Conservation (phyloP, 2,797 vertebrate genomes). For the Sebastiscus tertius region DNA sequence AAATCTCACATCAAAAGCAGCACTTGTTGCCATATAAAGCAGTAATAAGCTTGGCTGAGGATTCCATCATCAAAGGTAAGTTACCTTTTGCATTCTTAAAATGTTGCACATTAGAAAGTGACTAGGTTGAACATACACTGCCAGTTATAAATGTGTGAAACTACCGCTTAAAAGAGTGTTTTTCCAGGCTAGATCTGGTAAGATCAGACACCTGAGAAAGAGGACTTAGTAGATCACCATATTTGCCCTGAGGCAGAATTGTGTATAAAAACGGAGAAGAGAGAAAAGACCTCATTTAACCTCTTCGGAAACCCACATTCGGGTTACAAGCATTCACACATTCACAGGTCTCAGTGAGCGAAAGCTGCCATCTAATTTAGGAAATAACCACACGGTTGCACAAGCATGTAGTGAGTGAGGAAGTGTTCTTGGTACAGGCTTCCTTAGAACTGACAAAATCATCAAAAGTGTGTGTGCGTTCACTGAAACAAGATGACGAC, state of each 20-base stretch:
- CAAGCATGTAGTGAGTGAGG: conserved; percentile 21
- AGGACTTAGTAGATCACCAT: background rate
- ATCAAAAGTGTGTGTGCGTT: conserved; percentile 1
- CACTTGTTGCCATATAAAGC: background rate
- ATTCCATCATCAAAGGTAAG: background rate
- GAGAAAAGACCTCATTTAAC: conserved; percentile 31
- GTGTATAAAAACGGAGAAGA: background rate
- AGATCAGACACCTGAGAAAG: background rate
- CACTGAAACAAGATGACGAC: conserved; percentile 15
- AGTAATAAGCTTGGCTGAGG: background rate
- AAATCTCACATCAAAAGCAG: conserved; percentile 8
- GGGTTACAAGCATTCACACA: conserved; percentile 22
- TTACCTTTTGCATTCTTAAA: background rate
- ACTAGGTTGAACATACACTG: background rate
- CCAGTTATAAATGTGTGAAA: background rate
- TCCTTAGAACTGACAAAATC: conserved; percentile 51
- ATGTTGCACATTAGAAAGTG: background rate
- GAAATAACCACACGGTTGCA: conserved; percentile 48
- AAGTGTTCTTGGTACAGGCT: conserved; percentile 6
- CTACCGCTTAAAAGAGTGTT: background rate
- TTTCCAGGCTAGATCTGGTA: background rate
- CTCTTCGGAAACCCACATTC: conserved; percentile 39
- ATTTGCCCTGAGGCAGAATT: conserved; percentile 12
- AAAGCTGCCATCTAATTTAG: conserved; percentile 45
- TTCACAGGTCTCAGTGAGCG: conserved; percentile 1